Percentiles rank a stretch among this genome's conserved stretches.
Evolutionary conservation across 2,797 vertebrate genomes (phyloP).

Genomic region (Xenentodon cancila): DNA sequence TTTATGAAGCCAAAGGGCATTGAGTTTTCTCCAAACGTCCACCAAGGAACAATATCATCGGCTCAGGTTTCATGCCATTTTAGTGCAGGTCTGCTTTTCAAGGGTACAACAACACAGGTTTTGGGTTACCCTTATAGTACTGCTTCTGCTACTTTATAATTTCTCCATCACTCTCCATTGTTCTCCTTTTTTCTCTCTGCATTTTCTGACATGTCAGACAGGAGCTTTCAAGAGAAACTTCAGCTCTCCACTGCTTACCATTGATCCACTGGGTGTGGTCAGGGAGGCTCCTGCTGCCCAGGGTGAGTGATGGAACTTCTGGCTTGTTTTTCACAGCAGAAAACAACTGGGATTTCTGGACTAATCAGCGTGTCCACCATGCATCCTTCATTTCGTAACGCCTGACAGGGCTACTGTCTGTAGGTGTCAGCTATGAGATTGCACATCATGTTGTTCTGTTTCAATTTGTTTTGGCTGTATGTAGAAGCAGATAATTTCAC

Average conservation of each 20-base stretch:
- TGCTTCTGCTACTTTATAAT: conserved; percentile 8
- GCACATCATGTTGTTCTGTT: conserved; percentile 28
- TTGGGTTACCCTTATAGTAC: conserved; percentile 14
- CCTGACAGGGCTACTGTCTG: background rate
- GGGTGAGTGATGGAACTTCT: conserved; percentile 78
- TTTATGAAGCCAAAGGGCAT: background rate
- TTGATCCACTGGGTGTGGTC: conserved; percentile 80
- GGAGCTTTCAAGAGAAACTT: conserved; percentile 91
- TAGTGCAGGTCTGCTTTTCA: background rate
- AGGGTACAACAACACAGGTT: conserved; percentile 15
- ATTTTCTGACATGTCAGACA: conserved; percentile 68
- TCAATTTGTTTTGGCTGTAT: conserved; percentile 45
- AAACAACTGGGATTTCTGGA: conserved; percentile 33
- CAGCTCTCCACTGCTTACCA: conserved; percentile 90
- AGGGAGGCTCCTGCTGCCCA: conserved; percentile 82
- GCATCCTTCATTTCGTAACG: too few species aligned
- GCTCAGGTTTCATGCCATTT: conserved; percentile 8
- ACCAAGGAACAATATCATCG: conserved; percentile 6
- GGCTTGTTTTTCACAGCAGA: conserved; percentile 32
- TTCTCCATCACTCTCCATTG: conserved; percentile 6
- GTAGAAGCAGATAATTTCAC: conserved; percentile 65
- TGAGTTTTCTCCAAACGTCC: background rate
- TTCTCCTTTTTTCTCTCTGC: background rate
- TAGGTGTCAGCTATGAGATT: conserved; percentile 29
- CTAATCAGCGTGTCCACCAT: conserved; percentile 23